These are phyloP conservation scores for Macrotis lagotis DNA, from an alignment of 2,113 vertebrate species.

Conservation along the genomic window DNA sequence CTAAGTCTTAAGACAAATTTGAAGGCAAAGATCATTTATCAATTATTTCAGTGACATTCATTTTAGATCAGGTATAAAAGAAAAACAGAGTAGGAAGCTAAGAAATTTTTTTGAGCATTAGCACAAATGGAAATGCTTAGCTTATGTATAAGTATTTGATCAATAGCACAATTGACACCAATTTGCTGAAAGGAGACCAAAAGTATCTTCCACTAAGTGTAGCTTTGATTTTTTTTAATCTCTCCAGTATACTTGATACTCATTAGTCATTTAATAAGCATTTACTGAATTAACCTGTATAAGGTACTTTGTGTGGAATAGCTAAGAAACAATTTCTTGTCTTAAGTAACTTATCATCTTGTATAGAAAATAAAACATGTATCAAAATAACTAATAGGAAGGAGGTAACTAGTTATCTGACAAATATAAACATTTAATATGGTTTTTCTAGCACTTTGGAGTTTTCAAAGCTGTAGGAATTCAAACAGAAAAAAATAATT, in stretches of 20 bases:
- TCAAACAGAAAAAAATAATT: not conserved
- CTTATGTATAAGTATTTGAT: not conserved
- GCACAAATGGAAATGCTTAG: not conserved
- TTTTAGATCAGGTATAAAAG: not conserved
- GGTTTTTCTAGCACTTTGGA: not conserved
- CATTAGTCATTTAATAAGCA: not conserved
- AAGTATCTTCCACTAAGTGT: not conserved
- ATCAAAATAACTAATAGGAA: not conserved
- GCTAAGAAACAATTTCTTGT: not conserved
- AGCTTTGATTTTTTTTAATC: not conserved
- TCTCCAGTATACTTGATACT: not conserved
- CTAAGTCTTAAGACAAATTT: not conserved
- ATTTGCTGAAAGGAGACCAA: not conserved
- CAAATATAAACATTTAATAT: not conserved
- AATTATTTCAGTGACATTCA: not conserved
- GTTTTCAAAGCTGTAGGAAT: not conserved
- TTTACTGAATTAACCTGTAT: not conserved
- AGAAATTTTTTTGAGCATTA: not conserved
- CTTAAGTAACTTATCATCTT: not conserved
- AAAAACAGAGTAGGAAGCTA: not conserved
- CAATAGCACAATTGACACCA: not conserved
- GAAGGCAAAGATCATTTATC: not conserved
- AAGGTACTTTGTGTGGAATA: not conserved
- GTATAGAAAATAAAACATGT: not conserved
- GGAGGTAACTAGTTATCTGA: not conserved